A percentile compares a stretch with the other conserved stretches of the same genome.
Conservation (phyloP, 2,113 vertebrate species). For the Opisthocomus hoazin region DNA sequence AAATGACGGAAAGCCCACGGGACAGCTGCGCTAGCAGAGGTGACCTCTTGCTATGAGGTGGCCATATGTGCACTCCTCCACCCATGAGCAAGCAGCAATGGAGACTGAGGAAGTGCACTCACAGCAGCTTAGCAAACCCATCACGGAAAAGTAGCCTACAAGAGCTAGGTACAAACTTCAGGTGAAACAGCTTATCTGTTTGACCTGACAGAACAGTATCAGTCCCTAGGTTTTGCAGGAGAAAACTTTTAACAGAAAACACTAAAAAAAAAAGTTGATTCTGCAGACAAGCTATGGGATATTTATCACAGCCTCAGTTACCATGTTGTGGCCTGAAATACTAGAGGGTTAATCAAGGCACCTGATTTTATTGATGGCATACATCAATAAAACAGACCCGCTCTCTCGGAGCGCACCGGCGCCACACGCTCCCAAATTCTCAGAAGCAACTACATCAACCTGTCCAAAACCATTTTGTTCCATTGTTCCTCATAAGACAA, state of each 20-base stretch:
- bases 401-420: too few relatives aligned
- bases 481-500: background rate
- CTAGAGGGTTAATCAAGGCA: background rate
- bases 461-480: background rate
- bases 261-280: fast-evolving
- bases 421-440: too few relatives aligned
- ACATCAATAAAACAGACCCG: too few relatives aligned
- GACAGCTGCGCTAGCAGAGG: background rate
- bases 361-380: fast-evolving
- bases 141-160: background rate
- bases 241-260: background rate
- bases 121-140: background rate
- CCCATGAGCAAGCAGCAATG: background rate
- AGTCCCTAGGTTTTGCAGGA: background rate
- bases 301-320: background rate
- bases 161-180: background rate
- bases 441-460: background rate
- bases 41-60: background rate
- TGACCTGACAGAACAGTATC: background rate
- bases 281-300: background rate
- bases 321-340: fast-evolving
- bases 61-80: background rate
- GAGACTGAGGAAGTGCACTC: background rate
- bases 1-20: fast-evolving
- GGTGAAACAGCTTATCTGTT: background rate